phyloP scores from a whole-genome alignment of 2,113 vertebrate species.

The Spheniscus mendiculus region DNA sequence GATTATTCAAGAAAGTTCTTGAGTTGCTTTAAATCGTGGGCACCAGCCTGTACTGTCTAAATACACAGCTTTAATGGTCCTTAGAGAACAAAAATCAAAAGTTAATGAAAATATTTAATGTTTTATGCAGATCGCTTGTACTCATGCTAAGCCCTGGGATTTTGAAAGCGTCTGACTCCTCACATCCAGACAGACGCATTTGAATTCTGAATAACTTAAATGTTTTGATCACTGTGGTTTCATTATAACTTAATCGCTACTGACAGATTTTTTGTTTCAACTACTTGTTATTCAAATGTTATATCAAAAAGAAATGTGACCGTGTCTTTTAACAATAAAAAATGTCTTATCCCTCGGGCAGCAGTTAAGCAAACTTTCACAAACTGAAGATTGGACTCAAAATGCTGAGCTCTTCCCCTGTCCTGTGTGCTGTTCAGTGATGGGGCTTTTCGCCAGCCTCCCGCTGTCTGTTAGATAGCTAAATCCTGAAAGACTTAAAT shows the following conservation, averaged over 20 bases:
- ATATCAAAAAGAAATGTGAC: neutral
- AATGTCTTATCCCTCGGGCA: neutral
- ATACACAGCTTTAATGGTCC: neutral
- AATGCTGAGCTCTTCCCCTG: neutral
- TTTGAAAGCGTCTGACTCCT: neutral
- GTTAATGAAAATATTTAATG: constrained; percentile 27
- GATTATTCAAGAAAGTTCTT: constrained; percentile 7
- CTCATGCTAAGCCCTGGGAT: neutral
- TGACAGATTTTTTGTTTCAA: neutral
- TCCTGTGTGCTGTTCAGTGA: neutral
- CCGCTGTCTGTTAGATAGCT: neutral
- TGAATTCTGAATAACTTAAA: neutral
- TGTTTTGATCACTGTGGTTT: neutral
- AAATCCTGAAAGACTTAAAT: neutral
- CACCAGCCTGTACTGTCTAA: neutral
- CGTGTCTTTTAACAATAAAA: neutral
- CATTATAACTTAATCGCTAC: neutral
- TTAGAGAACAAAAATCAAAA: constrained; percentile 11
- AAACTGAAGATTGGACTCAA: neutral
- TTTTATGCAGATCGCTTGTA: neutral
- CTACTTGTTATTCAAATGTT: neutral
- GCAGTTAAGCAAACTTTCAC: neutral
- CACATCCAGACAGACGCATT: neutral
- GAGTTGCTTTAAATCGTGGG: neutral
- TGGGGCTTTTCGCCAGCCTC: neutral